Percentiles rank a stretch among this genome's conserved stretches.
These are phyloP conservation scores for Mirza zaza DNA, from an alignment of 2,113 vertebrate genomes.

Conservation along the genomic window DNA sequence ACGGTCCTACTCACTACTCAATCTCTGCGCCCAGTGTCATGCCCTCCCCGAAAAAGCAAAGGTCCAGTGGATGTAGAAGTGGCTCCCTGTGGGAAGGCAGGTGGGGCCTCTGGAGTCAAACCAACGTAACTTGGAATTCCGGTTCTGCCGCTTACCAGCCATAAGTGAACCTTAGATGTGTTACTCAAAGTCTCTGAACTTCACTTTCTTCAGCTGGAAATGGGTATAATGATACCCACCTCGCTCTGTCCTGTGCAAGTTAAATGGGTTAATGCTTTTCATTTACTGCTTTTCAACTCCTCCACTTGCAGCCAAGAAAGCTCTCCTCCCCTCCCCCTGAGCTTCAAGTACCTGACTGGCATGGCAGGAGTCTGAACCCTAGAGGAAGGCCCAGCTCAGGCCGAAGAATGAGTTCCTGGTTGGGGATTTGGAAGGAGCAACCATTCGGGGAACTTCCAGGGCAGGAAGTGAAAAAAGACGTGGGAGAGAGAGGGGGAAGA, in stretches of 20 bases:
- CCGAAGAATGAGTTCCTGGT: neutral
- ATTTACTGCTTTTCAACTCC: neutral
- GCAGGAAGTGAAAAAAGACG: slow-evolving; percentile 22
- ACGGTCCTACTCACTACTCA: neutral
- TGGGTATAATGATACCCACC: neutral
- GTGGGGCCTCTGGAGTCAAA: neutral
- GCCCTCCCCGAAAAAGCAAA: no score
- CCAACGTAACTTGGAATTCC: neutral
- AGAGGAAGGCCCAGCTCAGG: neutral
- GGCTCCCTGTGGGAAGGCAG: neutral
- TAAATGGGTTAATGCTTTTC: neutral
- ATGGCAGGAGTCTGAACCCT: neutral
- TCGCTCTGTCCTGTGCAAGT: neutral
- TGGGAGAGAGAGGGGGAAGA: neutral
- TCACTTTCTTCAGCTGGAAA: neutral
- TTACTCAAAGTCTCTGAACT: neutral
- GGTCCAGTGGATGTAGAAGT: neutral
- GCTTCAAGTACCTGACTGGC: neutral
- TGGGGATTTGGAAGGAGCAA: neutral
- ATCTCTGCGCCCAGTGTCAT: neutral
- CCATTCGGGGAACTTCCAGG: neutral
- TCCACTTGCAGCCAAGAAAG: neutral
- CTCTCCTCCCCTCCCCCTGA: neutral
- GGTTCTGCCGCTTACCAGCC: neutral
- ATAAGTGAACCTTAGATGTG: neutral